Evolutionary conservation across 2,888 invertebrate genomes (phyloP), one percentile per base, ranked within the genome.

Genomic region (Smittia sp.): DNA sequence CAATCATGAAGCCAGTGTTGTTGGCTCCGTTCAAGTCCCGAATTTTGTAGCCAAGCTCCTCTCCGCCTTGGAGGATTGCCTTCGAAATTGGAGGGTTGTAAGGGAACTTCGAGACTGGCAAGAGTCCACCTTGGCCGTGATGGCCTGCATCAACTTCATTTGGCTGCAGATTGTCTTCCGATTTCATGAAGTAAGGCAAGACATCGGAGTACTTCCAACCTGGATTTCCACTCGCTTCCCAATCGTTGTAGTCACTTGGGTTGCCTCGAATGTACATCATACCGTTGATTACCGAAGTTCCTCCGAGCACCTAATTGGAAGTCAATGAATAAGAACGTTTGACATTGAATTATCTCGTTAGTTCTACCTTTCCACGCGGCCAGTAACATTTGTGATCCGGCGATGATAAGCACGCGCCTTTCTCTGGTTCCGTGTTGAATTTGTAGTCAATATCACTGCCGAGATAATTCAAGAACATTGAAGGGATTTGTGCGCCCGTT

Each of bases 191-290:
- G 83, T 91, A 96, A 0, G 96, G 96, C 75, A 96, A 84, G 1
- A 96, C 92, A 54, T 96, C 93, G 65, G 92, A 88, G 83, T 91
- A 96, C 27, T 89, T 87, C 96, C 96, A 96, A 68, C 94, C 95
- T 11, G 89, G 86, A 81, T 93, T 94, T 7, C 96, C 96, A 75
- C 89, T 85, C 0, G 86, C 88, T 0, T 91, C 92, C 96, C 96
- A 96, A 75, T 87, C 86, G 79, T 96, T 93, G 82, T 90, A 96
- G 82, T 96, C 96, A 75, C 88, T 88, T 24, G 90, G 87, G 74
- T 94, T 90, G 0, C 96, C 96, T 25, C 96, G 86, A 76, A 96
- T 92, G 82, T 96, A 96, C 88, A 93, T 95, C 96, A 97, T 97
- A 22, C 96, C 96, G 81, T 97, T 97, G 84, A 96, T 87, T 0